Conservation (phyloP, 2,797 vertebrate species). For the Gallinago stenura region DNA sequence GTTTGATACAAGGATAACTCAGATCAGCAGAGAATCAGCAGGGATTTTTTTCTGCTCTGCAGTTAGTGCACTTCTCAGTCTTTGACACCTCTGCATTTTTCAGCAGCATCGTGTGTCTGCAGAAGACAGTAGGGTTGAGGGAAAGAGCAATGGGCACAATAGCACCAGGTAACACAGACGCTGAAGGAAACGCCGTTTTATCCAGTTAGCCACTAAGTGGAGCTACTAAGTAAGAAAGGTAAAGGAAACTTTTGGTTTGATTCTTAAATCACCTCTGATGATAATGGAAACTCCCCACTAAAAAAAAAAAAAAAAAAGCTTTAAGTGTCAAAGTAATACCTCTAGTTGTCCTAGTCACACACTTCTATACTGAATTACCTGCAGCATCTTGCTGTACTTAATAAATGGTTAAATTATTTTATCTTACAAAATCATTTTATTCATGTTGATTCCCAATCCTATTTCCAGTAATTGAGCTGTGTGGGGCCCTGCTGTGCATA, state of each 20-base stretch:
- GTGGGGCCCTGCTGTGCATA: neutral
- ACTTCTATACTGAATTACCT: neutral
- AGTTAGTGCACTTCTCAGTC: neutral
- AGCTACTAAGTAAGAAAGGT: constrained; percentile 46
- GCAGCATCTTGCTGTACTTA: neutral
- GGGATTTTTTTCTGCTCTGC: neutral
- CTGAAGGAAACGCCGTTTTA: neutral
- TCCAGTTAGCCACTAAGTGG: constrained; percentile 70
- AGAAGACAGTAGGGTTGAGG: neutral
- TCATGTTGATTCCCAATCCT: neutral
- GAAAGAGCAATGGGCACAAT: neutral
- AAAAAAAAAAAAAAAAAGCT: neutral
- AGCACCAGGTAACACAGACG: neutral
- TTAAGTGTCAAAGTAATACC: neutral
- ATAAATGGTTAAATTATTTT: neutral
- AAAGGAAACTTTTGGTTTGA: constrained; percentile 31
- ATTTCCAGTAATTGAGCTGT: neutral
- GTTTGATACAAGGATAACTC: neutral
- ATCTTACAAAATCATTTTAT: neutral
- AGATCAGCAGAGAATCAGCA: neutral
- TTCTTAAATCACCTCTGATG: constrained; percentile 30
- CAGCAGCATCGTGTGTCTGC: rapidly evolving
- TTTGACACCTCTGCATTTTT: neutral
- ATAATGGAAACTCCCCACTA: neutral
- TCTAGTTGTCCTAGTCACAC: neutral